Evolutionary conservation across 2,113 vertebrate genomes (phyloP).

Genomic region (Sterrhoptilus dennistouni): DNA sequence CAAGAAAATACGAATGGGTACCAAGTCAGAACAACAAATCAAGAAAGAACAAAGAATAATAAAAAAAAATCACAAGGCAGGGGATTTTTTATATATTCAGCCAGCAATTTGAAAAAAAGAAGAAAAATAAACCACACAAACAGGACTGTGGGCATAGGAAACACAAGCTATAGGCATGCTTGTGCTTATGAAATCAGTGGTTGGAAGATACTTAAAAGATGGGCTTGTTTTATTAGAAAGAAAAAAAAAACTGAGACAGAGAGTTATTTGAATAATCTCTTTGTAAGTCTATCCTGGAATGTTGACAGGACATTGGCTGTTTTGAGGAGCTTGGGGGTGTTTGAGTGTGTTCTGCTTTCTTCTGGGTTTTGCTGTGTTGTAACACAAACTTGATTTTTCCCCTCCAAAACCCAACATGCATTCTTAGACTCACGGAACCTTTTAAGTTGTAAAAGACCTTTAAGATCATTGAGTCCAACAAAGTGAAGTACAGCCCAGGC

Average conservation of each 20-base stretch:
- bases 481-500: not conserved
- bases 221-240: not conserved
- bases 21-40: not conserved
- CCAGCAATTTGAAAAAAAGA: not conserved
- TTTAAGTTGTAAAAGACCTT: not conserved
- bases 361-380: not conserved
- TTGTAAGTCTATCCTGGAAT: not conserved
- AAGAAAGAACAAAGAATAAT: not conserved
- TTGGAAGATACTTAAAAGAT: not conserved
- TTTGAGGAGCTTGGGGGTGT: not conserved
- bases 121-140: not conserved
- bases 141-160: not conserved
- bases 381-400: not conserved
- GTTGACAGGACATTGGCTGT: not conserved
- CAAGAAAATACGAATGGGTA: not conserved
- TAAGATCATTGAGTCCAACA: not conserved
- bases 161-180: not conserved
- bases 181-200: not conserved
- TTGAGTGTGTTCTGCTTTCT: not conserved
- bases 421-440: not conserved
- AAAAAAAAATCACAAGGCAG: not conserved
- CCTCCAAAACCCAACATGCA: not conserved
- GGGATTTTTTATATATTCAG: accelerated
- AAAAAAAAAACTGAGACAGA: not conserved
- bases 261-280: not conserved